Evolutionary conservation across 2,797 vertebrate genomes (phyloP).

Genomic region (Bufotes viridis): DNA sequence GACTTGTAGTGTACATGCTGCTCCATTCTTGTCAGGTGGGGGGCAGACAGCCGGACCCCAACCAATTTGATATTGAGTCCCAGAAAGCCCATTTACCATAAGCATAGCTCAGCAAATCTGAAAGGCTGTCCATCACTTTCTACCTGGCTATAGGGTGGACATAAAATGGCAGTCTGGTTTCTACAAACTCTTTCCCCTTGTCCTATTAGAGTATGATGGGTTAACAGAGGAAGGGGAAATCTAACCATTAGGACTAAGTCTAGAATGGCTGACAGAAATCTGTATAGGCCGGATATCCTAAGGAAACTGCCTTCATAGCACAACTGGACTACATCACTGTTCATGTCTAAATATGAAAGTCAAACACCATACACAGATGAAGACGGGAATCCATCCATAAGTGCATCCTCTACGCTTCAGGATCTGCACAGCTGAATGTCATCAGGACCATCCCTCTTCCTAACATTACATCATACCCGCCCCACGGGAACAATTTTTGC

Average conservation of each 20-base stretch:
- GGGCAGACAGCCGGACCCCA: too few relatives aligned
- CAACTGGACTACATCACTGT: neutral
- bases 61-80: too few relatives aligned
- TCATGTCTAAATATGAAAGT: neutral
- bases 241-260: neutral
- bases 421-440: slow-evolving; percentile 53
- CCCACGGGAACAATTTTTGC: slow-evolving; percentile 37
- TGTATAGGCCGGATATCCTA: neutral
- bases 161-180: too few relatives aligned
- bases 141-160: too few relatives aligned
- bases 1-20: too few relatives aligned
- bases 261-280: neutral
- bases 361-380: neutral
- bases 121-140: too few relatives aligned
- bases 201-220: neutral
- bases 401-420: slow-evolving; percentile 25
- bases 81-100: neutral
- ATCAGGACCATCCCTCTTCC: slow-evolving; percentile 45
- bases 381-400: neutral
- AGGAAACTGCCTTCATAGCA: neutral
- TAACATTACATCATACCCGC: slow-evolving; percentile 43
- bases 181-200: neutral
- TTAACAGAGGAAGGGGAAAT: neutral
- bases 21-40: too few relatives aligned
- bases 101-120: too few relatives aligned